Evolutionary conservation across 92 coral and sea anemone genomes (phyloP).

Genomic region (Heteractis magnifica): DNA sequence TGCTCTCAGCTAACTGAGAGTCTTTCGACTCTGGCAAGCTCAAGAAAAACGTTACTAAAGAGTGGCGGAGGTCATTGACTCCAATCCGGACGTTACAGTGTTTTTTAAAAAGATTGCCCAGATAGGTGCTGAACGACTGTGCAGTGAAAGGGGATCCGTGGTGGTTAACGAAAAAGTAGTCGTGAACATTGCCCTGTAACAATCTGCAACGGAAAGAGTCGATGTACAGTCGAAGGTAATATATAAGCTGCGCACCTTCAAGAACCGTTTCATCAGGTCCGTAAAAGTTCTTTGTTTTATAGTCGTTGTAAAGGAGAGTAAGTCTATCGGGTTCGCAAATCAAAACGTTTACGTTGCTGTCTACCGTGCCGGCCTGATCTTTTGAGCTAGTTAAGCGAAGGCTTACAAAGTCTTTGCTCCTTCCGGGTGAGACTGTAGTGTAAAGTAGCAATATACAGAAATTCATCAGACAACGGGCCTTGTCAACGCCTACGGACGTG

Average conservation of each 20-base stretch:
- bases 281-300: constrained; percentile 4
- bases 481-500: no score
- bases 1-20: constrained; percentile 4
- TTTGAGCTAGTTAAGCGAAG: no score
- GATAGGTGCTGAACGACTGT: neutral
- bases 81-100: neutral
- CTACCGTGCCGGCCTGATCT: no score
- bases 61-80: constrained; percentile 15
- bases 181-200: constrained; percentile 1
- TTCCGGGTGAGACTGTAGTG: no score
- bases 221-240: neutral
- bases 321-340: neutral
- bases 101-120: constrained; percentile 12
- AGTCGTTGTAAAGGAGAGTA: neutral
- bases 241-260: neutral
- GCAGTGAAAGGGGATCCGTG: constrained; percentile 9
- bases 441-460: no score
- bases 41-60: constrained; percentile 7
- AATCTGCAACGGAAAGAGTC: neutral
- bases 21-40: neutral
- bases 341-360: no score
- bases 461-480: no score
- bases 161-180: constrained; percentile 1
- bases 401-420: no score
- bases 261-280: neutral